Conservation (phyloP, 2,797 vertebrate genomes). For the Xenopus petersii region DNA sequence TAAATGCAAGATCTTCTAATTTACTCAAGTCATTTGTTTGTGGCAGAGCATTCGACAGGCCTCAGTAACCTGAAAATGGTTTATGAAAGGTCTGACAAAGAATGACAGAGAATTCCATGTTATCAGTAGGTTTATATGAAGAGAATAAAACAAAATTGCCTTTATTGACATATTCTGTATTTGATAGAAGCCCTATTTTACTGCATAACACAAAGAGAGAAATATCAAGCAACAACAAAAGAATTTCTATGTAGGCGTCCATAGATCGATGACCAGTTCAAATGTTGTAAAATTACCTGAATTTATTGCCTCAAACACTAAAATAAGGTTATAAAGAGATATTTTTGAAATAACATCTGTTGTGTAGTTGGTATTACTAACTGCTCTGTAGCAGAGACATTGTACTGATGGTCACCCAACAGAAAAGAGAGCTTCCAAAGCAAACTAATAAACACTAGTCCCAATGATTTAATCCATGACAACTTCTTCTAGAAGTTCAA, state of each 20-base stretch:
- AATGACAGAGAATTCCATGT: constrained; percentile 80
- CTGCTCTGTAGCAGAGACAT: too few relatives aligned
- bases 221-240: constrained; percentile 63
- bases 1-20: too few relatives aligned
- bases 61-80: constrained; percentile 62
- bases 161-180: constrained; percentile 80
- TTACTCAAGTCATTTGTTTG: too few relatives aligned
- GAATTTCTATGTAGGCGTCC: constrained; percentile 77
- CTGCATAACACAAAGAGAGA: constrained; percentile 71
- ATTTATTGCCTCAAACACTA: constrained; percentile 97
- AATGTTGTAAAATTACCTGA: constrained; percentile 84
- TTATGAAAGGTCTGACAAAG: constrained; percentile 51
- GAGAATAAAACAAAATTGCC: constrained; percentile 60
- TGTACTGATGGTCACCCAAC: too few relatives aligned
- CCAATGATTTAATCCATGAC: too few relatives aligned
- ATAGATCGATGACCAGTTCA: constrained; percentile 86
- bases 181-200: constrained; percentile 61
- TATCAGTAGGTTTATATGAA: constrained; percentile 86
- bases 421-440: too few relatives aligned
- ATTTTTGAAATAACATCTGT: constrained; percentile 35
- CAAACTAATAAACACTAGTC: too few relatives aligned
- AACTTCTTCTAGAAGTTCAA: too few relatives aligned
- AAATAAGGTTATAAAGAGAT: constrained; percentile 73
- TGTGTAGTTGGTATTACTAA: too few relatives aligned
- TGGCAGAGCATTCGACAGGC: too few relatives aligned